These are phyloP conservation scores for Chloropsis hardwickii DNA, from an alignment of 2,113 vertebrate genomes.

Conservation along the genomic window DNA sequence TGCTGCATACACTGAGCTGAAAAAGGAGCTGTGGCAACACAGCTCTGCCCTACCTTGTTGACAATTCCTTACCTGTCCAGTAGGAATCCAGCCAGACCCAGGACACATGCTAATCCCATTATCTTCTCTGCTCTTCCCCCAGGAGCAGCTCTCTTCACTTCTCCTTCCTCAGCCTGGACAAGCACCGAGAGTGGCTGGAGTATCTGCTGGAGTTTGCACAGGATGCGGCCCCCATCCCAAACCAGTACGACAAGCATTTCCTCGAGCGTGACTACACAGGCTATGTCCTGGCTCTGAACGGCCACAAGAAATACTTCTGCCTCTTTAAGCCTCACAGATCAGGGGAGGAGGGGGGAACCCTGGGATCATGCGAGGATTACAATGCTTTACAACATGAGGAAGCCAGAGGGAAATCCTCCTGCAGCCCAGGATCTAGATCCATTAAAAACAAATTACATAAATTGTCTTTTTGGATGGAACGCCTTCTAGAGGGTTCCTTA, in stretches of 20 bases:
- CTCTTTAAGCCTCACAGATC: constrained; percentile 91
- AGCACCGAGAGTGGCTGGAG: constrained; percentile 90
- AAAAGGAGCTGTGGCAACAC: background rate
- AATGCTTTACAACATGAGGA: constrained; percentile 68
- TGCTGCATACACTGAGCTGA: background rate
- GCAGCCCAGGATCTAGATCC: constrained; percentile 75
- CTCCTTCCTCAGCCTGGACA: constrained; percentile 96
- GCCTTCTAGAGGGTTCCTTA: constrained; percentile 90
- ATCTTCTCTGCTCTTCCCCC: background rate
- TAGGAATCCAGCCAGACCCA: accelerated
- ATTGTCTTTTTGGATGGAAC: constrained; percentile 95
- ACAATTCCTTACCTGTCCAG: background rate
- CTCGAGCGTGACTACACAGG: constrained; percentile 87
- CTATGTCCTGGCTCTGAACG: constrained; percentile 92
- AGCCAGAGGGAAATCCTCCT: constrained; percentile 70
- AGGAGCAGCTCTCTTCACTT: constrained; percentile 94
- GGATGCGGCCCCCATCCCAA: constrained; percentile 81
- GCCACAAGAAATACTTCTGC: constrained; percentile 96
- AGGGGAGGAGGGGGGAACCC: constrained; percentile 74
- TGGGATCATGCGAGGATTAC: constrained; percentile 68
- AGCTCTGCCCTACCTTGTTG: background rate
- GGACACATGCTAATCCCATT: background rate
- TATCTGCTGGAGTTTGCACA: constrained; percentile 87
- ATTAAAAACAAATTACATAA: constrained; percentile 90
- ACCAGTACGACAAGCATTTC: constrained; percentile 85